These are phyloP conservation scores for Radopholus similis DNA, from an alignment of 1,140 invertebrate species.

Conservation along the genomic window DNA sequence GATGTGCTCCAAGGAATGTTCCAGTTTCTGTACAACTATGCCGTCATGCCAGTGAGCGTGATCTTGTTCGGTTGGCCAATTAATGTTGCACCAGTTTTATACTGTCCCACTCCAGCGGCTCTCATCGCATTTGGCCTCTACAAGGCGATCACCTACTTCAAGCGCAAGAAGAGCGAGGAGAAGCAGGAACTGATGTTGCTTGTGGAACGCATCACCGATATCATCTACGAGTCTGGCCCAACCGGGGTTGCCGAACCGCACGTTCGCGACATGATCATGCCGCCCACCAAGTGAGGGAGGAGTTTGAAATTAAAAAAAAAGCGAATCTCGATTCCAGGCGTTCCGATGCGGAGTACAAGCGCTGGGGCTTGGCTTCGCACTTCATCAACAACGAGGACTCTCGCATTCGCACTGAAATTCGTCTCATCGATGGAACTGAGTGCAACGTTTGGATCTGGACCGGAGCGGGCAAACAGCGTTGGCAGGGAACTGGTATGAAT, in stretches of 20 bases:
- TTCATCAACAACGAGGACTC: constrained; percentile 53
- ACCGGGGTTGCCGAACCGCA: constrained; percentile 48
- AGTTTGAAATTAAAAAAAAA: not conserved
- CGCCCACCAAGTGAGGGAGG: constrained; percentile 34
- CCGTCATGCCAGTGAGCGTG: constrained; percentile 34
- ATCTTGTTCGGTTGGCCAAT: constrained; percentile 22
- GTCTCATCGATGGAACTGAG: constrained; percentile 45
- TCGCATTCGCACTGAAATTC: constrained; percentile 45
- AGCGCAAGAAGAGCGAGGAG: constrained; percentile 20
- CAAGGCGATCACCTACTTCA: constrained; percentile 8
- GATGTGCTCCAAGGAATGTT: constrained; percentile 11
- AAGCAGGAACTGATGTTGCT: constrained; percentile 23
- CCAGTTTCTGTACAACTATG: constrained; percentile 47
- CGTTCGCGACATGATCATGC: constrained; percentile 41
- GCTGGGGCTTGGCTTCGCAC: constrained; percentile 36
- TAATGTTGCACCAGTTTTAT: constrained; percentile 6
- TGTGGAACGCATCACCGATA: constrained; percentile 45
- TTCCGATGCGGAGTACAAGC: constrained; percentile 28
- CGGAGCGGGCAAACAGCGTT: constrained; percentile 21
- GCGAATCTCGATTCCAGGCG: constrained; percentile 29
- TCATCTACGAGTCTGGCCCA: constrained; percentile 35
- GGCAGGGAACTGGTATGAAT: constrained; percentile 39
- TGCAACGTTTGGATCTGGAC: constrained; percentile 56
- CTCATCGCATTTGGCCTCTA: constrained; percentile 12
- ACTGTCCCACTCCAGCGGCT: constrained; percentile 34